phyloP scores from a whole-genome alignment of 2,888 invertebrate genomes.

The Heliconius ethilla region DNA sequence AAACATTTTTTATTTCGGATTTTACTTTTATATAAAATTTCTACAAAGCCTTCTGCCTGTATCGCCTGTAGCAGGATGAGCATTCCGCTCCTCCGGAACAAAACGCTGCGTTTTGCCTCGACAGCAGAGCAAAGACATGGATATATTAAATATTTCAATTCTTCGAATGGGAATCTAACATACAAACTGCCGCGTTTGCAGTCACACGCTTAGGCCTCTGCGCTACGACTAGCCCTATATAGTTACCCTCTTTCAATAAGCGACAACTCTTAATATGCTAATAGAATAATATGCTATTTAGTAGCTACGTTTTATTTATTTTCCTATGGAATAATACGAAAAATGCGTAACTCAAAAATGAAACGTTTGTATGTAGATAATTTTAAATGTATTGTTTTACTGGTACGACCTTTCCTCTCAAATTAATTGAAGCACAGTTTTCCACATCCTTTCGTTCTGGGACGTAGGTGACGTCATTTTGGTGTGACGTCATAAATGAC shows the following conservation, averaged over 20 bases:
- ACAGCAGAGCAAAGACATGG: background rate
- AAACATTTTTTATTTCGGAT: background rate
- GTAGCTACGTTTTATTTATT: too few species aligned
- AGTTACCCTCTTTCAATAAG: too few species aligned
- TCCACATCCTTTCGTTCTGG: slow-evolving; percentile 12
- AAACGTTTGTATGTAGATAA: background rate
- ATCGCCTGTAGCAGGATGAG: background rate
- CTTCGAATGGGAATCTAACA: background rate
- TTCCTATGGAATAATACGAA: background rate
- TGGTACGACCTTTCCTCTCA: background rate
- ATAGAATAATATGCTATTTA: background rate
- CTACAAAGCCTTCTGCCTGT: too few species aligned
- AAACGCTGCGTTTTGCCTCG: background rate
- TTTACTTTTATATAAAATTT: background rate
- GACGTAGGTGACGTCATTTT: background rate
- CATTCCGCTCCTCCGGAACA: background rate
- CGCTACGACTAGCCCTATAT: background rate
- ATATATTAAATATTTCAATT: background rate
- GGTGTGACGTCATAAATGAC: slow-evolving; percentile 16
- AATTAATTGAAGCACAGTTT: slow-evolving; percentile 10
- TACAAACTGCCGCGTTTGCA: background rate
- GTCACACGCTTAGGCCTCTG: background rate
- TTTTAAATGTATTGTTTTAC: background rate
- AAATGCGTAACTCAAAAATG: background rate
- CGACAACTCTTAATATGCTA: too few species aligned